Base-by-base conservation (phyloP, 2,113 vertebrate genomes). In the Sceloporus undulatus region DNA sequence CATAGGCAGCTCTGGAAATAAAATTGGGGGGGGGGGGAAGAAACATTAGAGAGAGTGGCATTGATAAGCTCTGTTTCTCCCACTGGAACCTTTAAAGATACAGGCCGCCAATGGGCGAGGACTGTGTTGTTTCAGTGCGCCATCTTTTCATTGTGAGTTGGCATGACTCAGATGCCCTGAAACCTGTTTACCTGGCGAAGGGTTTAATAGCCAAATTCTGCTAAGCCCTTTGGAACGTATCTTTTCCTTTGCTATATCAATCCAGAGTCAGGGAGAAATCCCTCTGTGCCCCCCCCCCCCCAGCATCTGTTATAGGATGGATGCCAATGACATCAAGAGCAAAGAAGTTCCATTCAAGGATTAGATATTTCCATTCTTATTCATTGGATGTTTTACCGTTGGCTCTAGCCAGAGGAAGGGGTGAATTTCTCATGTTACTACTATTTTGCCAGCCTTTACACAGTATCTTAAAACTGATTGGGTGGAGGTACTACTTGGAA, bases 271-370 rank as follows among this genome's bases (percentile, higher is more conserved):
- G 68, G 91, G 23, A 77, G 85, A 92, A 92, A 88, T 94, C 91
- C 89, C 54, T 48, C 42, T 48, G 42, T 48, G 1, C 42, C 42
- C 42, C 70, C 79, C 54, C 52, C 29, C 7, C 18, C 70, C 78
- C 42, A 34, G 25, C 56, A 83, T 75, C 84, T 91, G 86, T 89
- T 91, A 68, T 52, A 78, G 76, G 66, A 85, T 86, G 84, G 88
- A 91, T 76, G 76, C 90, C 87, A 79, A 79, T 2, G 16, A 54
- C 89, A 86, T 88, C 84, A 85, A 93, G 94, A 93, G 86, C 91
- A 90, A 90, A 78, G 62, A 92, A 87, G 92, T 92, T 94, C 94
- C 93, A 94, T 95, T 94, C 92, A 94, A 92, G 90, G 90, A 94
- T 80, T 91, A 27, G n/a, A 59, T 4, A 7, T 84, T 92, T 89